Conservation (phyloP, 2,888 invertebrate species). For the Pyrochroa serraticornis region DNA sequence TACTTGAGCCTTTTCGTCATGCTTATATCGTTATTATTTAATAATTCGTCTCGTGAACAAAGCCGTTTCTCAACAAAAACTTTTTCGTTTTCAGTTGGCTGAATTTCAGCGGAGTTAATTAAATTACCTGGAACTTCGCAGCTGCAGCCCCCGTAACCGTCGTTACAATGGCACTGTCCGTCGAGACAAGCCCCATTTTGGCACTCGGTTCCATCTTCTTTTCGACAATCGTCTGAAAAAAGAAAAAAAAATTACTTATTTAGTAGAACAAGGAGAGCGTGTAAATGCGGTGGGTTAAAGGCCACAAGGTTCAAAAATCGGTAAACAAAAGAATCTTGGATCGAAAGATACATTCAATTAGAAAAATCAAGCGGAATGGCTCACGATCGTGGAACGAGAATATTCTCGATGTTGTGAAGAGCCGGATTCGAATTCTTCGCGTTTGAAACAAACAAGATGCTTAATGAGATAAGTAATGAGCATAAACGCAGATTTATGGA, state of each 20-base stretch:
- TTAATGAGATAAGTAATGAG: conserved; percentile 15
- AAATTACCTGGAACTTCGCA: conserved; percentile 86
- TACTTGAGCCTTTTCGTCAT: not conserved
- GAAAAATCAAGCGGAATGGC: conserved; percentile 29
- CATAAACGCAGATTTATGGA: not conserved
- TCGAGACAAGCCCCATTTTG: conserved; percentile 92
- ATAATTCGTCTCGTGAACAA: no score
- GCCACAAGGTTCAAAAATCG: conserved; percentile 19
- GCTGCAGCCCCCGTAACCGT: conserved; percentile 92
- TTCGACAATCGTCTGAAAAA: conserved; percentile 85
- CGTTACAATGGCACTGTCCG: conserved; percentile 94
- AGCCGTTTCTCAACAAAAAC: no score
- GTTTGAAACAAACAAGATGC: conserved; percentile 15
- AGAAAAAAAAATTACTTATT: not conserved
- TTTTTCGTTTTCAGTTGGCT: no score
- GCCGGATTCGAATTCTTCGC: conserved; percentile 1
- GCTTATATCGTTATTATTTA: no score
- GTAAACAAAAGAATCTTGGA: conserved; percentile 34
- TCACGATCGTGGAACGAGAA: conserved; percentile 42
- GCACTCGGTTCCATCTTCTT: conserved; percentile 88
- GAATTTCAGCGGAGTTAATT: no score
- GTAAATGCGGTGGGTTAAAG: conserved; percentile 25
- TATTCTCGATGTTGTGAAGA: conserved; percentile 24
- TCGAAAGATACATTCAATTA: conserved; percentile 37
- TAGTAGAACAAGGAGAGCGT: conserved; percentile 1